Base-by-base conservation (phyloP, 2,888 invertebrate species). In the Holacanthella duospinosa region DNA sequence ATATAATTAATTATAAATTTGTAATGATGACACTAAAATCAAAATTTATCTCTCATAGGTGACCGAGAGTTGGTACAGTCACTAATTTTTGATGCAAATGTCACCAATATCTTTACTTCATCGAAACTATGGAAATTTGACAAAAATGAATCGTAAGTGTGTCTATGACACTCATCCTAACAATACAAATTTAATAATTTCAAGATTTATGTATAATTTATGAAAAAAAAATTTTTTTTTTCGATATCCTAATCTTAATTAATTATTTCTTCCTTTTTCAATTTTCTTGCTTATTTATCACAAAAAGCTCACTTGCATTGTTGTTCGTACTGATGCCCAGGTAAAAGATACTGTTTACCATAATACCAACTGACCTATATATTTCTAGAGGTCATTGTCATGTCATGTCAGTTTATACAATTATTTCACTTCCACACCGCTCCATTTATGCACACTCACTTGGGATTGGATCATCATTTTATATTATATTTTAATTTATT, bases 251-350 rank as follows among this genome's bases (percentile, higher is more conserved):
- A 54, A 60, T 57, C 63, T 28, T 21, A 29, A 64, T 53, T 48
- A 3, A 57, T 43, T 55, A 21, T 29, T 54, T 21, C 24, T 29
- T 55, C 26, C 53, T 25, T n/a, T 12, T 24, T 6, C 59, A 59
- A 12, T 12, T 26, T 4, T 26, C 48, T 21, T 60, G 25, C 55
- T 28, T 36, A 4, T 25, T 60, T 60, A 55, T 24, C 58, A 57
- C 48, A 58, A 61, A 61, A 90, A 91, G 89, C 90, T 89, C 90
- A 80, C 89, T 92, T 83, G 89, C 89, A 80, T 88, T 87, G 83
- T 86, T 91, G 86, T 90, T 91, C 85, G 88, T 89, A 83, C 85
- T 89, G 79, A 82, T 91, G 82, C 87, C 91, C 85, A 92, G 92
- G 92, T 92, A 92, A 59, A 55, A 16, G 3, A 25, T 21, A n/a